These are phyloP conservation scores for Drosophila nr. medialis DNA, from an alignment of 2,888 invertebrate genomes.

Conservation along the genomic window DNA sequence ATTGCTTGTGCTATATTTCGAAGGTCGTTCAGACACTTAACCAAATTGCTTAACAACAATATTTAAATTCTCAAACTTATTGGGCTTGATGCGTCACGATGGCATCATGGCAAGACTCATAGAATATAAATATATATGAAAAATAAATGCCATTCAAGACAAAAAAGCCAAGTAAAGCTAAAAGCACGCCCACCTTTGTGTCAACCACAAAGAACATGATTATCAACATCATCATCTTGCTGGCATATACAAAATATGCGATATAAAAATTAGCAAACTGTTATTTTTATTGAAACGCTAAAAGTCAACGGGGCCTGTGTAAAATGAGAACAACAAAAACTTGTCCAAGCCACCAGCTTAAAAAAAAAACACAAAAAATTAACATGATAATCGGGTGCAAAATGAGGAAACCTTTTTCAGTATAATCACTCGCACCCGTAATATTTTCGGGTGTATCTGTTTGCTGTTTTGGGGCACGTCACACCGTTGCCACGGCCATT, in stretches of 20 bases:
- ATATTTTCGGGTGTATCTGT: constrained; percentile 31
- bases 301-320: constrained; percentile 49
- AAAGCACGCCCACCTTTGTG: constrained; percentile 51
- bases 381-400: constrained; percentile 62
- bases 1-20: background rate
- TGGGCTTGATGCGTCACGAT: constrained; percentile 34
- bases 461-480: constrained; percentile 35
- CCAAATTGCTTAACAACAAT: constrained; percentile 1
- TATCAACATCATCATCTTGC: constrained; percentile 30
- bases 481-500: constrained; percentile 36
- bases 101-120: constrained; percentile 6
- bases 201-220: constrained; percentile 43
- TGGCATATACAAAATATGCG: constrained; percentile 48
- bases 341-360: constrained; percentile 39
- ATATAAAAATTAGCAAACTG: constrained; percentile 73
- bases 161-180: constrained; percentile 35
- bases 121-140: background rate
- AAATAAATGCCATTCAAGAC: constrained; percentile 24
- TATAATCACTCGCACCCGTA: constrained; percentile 35
- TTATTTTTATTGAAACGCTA: constrained; percentile 76
- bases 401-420: constrained; percentile 52
- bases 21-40: background rate
- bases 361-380: constrained; percentile 49
- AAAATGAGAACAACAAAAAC: constrained; percentile 33
- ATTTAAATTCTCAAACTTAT: constrained; percentile 11